Base-by-base conservation (phyloP, 2,113 vertebrate species). In the Sapajus apella region DNA sequence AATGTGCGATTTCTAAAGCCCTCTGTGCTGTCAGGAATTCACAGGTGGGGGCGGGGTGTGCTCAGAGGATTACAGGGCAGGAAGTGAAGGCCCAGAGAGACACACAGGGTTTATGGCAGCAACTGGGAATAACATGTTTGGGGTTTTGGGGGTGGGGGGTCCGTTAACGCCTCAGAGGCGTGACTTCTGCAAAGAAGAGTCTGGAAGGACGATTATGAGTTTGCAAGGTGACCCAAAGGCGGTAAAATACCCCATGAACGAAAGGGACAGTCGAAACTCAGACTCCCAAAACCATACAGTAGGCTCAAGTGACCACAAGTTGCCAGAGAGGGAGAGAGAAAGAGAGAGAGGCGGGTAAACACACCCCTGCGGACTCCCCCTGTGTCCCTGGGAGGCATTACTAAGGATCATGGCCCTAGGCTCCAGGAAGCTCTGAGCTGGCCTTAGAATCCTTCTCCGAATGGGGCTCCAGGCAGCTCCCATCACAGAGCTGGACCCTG, bases 291-390 rank as follows among this genome's bases (percentile, higher is more conserved):
- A 86, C 21, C 30, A 45, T 1, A 14, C 3, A 10, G n/a, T 27
- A 5, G 2, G 4, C 17, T 64, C 35, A 21, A 10, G 76, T 16
- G 45, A 55, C 37, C 43, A 55, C 16, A 25, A 23, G 37, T 0
- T 64, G 80, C 11, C 75, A 10, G 11, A 76, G 70, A 20, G 43
- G 50, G 55, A 10, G 25, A 12, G 13, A 75, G 58, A 25, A 30
- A 56, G 55, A 20, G 7, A 1, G 2, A 21, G 1, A 17, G 50
- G 14, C 14, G 3, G 21, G 10, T 0, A 13, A 12, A 30, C 7
- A 32, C 0, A 0, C 9, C 35, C 43, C 47, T 3, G 5, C 18
- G 23, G 6, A 27, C 45, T 8, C 16, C 0, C 1, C 2, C 43
- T 21, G 4, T 2, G 12, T 13, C 75, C n/a, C 68, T 3, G 30